phyloP scores from a whole-genome alignment of 2,797 vertebrate species.

The Monodelphis domestica region DNA sequence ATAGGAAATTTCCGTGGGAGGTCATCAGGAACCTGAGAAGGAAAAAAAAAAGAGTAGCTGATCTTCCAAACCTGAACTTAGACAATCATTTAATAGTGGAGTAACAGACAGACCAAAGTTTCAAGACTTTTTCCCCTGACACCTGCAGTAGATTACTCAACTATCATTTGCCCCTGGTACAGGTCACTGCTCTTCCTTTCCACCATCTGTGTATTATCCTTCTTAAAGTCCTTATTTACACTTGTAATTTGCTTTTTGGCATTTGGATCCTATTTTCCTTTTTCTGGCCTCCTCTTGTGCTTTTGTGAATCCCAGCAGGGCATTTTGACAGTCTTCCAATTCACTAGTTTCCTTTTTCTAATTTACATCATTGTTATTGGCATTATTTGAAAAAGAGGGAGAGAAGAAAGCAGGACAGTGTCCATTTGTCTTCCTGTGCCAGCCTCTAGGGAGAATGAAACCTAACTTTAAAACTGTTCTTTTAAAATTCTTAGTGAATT shows the following conservation, averaged over 20 bases:
- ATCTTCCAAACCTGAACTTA: slow-evolving; percentile 20
- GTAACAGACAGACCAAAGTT: slow-evolving; percentile 25
- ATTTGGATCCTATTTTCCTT: background rate
- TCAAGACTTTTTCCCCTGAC: background rate
- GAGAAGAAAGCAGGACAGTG: background rate
- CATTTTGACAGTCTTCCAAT: background rate
- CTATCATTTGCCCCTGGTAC: background rate
- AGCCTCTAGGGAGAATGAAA: background rate
- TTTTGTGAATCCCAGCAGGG: background rate
- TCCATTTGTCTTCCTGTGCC: background rate
- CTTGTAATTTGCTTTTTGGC: background rate
- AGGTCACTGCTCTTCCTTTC: background rate
- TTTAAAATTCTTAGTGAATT: background rate
- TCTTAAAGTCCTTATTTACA: background rate
- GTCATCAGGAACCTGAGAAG: background rate
- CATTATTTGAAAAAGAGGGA: background rate
- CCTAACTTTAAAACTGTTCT: background rate
- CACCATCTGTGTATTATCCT: background rate
- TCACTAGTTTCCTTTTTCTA: background rate
- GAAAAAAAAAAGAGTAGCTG: background rate
- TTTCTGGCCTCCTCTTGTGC: background rate
- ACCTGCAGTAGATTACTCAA: background rate
- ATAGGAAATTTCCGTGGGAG: background rate
- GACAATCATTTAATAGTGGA: background rate
- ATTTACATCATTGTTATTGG: background rate